Percentiles rank a stretch among this genome's conserved stretches.
Conservation (phyloP, 2,888 invertebrate genomes). For the Nephrotoma flavescens region DNA sequence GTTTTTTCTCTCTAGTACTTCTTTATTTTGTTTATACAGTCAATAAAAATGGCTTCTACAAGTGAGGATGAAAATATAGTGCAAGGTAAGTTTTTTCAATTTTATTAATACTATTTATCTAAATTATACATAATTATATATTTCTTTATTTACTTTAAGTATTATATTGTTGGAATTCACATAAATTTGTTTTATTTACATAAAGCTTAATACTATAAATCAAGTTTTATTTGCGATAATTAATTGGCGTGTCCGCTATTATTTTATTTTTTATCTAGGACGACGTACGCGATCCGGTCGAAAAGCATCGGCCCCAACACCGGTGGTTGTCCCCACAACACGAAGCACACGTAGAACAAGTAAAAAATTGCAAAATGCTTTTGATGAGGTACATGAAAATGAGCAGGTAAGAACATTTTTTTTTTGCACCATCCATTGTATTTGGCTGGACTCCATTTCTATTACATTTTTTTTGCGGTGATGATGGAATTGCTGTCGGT, state of each 20-base stretch:
- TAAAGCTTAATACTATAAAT: neutral
- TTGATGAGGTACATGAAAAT: slow-evolving; percentile 12
- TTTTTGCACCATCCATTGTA: neutral
- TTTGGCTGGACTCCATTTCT: neutral
- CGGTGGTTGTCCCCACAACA: slow-evolving; percentile 20
- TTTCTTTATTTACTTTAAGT: neutral
- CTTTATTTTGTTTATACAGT: neutral
- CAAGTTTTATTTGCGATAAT: neutral
- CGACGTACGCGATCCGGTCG: slow-evolving; percentile 44
- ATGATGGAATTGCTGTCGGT: neutral
- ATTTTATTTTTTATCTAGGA: slow-evolving; percentile 22
- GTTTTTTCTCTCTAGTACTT: neutral
- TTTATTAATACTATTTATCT: neutral
- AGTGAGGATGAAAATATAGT: slow-evolving; percentile 27
- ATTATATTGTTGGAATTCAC: neutral
- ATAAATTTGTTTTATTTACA: neutral
- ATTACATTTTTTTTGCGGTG: neutral
- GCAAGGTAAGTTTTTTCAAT: slow-evolving; percentile 19
- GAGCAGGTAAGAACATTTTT: slow-evolving; percentile 11
- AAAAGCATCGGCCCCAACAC: slow-evolving; percentile 21
- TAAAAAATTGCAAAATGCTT: slow-evolving; percentile 8
- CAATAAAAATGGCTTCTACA: slow-evolving; percentile 29
- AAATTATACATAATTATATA: neutral
- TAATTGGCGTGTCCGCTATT: neutral
- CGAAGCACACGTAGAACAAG: slow-evolving; percentile 18